Evolutionary conservation across 2,113 vertebrate species (phyloP), one percentile per base, ranked within the genome.

Genomic region (Gymnorhina tibicen): DNA sequence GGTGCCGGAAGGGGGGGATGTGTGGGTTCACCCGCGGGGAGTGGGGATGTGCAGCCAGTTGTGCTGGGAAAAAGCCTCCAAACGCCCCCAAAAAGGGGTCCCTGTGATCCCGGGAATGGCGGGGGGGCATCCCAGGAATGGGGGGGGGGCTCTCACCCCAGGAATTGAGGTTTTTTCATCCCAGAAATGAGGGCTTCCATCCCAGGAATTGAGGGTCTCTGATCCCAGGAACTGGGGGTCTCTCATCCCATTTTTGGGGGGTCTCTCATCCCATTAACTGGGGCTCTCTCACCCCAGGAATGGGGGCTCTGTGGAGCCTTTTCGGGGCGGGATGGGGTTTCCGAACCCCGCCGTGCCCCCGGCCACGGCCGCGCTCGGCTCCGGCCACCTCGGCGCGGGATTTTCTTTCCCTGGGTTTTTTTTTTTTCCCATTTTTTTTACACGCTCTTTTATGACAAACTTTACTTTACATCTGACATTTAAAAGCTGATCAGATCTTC

Each of bases 391-490:
- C 30, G 0, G 4, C 0, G 10, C 24, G 46, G 32, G 13, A 20
- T 75, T 87, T 50, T 60, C 37, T 55, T 23, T 35, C 18, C 16
- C 15, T 16, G 24, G 11, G 7, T 11, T 62, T 35, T 27, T 30
- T 66, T 93, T 96, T 82, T 56, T 16, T 9, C 23, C 23, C 15
- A 3, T n/a, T 37, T 42, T 32, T 32, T 95, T 97, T 80, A 97
- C 94, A 62, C 89, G 89, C 64, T 88, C 88, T 96, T 98, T 98
- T 97, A 97, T 97, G 97, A 97, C 96, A 97, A 97, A 97, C 97
- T 98, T 97, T 96, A 92, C 97, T 97, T 97, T 97, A 95, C 74
- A 72, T 89, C 60, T 98, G 97, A 98, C 97, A 96, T 97, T 97
- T 97, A 97, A 96, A 91, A 97, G 94, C 97, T 55, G 90, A 91